Evolutionary conservation across 2,113 vertebrate species (phyloP).

Genomic region (Zootoca vivipara): DNA sequence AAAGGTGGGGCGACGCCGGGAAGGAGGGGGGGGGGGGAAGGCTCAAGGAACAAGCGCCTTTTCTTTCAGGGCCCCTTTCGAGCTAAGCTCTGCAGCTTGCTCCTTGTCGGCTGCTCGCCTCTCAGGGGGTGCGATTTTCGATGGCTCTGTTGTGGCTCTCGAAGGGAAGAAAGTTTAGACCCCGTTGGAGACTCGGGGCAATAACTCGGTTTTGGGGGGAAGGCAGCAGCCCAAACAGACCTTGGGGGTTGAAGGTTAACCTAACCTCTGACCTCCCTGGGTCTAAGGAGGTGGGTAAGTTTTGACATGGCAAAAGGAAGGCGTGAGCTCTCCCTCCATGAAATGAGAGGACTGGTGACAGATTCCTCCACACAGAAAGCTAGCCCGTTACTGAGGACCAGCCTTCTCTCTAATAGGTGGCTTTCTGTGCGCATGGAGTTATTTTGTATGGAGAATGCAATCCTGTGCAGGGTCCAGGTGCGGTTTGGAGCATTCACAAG

Average conservation of each 20-base stretch:
- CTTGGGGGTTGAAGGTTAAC: background rate
- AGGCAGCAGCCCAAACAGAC: background rate
- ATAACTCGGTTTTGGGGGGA: background rate
- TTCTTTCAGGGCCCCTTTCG: background rate
- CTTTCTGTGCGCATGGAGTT: background rate
- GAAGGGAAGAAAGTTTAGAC: accelerated
- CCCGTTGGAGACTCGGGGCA: background rate
- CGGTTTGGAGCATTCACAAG: background rate
- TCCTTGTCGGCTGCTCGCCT: accelerated
- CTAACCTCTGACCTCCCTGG: background rate
- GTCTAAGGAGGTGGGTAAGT: background rate
- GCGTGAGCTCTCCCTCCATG: background rate
- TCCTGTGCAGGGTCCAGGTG: background rate
- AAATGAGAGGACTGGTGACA: too few relatives aligned
- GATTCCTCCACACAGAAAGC: background rate
- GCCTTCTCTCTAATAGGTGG: background rate
- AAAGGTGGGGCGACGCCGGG: background rate
- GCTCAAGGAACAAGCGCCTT: background rate
- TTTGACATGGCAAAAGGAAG: background rate
- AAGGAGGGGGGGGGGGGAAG: too few relatives aligned
- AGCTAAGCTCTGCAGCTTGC: background rate
- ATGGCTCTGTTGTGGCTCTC: background rate
- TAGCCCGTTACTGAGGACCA: background rate
- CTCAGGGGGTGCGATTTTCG: background rate
- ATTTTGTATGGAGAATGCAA: too few relatives aligned